Percentiles rank a stretch among this genome's conserved stretches.
Conservation (phyloP, 2,888 invertebrate species). For the Lochmaea crataegi region DNA sequence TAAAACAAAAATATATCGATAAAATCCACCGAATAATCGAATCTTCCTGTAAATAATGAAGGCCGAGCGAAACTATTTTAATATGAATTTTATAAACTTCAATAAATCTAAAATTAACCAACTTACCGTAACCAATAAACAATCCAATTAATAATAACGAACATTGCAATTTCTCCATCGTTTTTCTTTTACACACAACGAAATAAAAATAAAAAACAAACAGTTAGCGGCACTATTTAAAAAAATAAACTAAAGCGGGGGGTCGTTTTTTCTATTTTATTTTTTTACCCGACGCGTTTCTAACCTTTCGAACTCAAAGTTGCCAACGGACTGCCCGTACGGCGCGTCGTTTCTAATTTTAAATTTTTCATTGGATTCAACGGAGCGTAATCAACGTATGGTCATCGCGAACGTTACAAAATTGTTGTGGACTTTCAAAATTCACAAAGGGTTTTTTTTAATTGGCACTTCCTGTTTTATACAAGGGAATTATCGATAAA, state of each 20-base stretch:
- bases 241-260: slow-evolving; percentile 31
- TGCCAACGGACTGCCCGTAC: slow-evolving; percentile 47
- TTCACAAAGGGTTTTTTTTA: neutral
- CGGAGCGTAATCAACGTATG: slow-evolving; percentile 50
- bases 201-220: neutral
- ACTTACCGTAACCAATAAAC: slow-evolving; percentile 41
- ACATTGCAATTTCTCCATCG: slow-evolving; percentile 39
- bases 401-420: slow-evolving; percentile 44
- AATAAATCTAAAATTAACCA: neutral
- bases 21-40: too few relatives aligned
- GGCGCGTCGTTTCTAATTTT: slow-evolving; percentile 48
- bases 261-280: slow-evolving; percentile 42
- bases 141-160: slow-evolving; percentile 26
- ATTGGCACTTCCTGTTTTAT: neutral
- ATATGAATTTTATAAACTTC: neutral
- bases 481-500: neutral
- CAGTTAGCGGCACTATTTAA: slow-evolving; percentile 32
- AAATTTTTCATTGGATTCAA: slow-evolving; percentile 48
- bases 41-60: too few relatives aligned
- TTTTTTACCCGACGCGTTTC: slow-evolving; percentile 38
- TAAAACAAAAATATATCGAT: too few relatives aligned
- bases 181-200: neutral
- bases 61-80: neutral
- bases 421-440: slow-evolving; percentile 33
- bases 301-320: slow-evolving; percentile 48